Evolutionary conservation across 1,140 invertebrate species (phyloP).

Genomic region (Megalonaias nervosa): DNA sequence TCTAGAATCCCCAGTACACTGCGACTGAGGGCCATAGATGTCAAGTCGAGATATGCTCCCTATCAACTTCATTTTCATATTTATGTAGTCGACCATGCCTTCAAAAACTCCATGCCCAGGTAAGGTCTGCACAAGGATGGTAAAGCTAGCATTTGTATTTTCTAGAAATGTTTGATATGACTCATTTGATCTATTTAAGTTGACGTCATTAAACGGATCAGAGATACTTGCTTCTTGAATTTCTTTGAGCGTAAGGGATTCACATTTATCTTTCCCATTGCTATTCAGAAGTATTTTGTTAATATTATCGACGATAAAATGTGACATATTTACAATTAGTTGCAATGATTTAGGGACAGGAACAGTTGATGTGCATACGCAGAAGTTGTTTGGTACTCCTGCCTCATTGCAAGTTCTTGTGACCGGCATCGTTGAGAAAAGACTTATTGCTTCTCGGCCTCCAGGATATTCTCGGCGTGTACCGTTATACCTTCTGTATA

Average conservation of each 20-base stretch:
- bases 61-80: conserved; percentile 37
- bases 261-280: conserved; percentile 20
- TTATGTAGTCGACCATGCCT: conserved; percentile 37
- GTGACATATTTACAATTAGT: conserved; percentile 18
- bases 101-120: conserved; percentile 65
- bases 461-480: neutral
- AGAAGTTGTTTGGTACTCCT: conserved; percentile 37
- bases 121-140: conserved; percentile 52
- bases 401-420: conserved; percentile 35
- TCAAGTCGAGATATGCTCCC: conserved; percentile 65
- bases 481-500: conserved; percentile 9
- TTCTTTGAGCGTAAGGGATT: conserved; percentile 14
- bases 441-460: conserved; percentile 15
- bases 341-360: conserved; percentile 5
- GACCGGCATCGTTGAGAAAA: conserved; percentile 38
- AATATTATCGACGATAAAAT: conserved; percentile 25
- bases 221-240: conserved; percentile 31
- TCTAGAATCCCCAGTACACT: conserved; percentile 54
- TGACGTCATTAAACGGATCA: conserved; percentile 35
- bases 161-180: neutral
- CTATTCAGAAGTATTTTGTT: conserved; percentile 25
- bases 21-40: conserved; percentile 60
- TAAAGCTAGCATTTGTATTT: conserved; percentile 23
- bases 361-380: conserved; percentile 37
- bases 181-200: conserved; percentile 28